A percentile compares a stretch with the other conserved stretches of the same genome.
These are phyloP conservation scores for Sicus ferrugineus DNA, from an alignment of 2,888 invertebrate genomes.

Conservation along the genomic window DNA sequence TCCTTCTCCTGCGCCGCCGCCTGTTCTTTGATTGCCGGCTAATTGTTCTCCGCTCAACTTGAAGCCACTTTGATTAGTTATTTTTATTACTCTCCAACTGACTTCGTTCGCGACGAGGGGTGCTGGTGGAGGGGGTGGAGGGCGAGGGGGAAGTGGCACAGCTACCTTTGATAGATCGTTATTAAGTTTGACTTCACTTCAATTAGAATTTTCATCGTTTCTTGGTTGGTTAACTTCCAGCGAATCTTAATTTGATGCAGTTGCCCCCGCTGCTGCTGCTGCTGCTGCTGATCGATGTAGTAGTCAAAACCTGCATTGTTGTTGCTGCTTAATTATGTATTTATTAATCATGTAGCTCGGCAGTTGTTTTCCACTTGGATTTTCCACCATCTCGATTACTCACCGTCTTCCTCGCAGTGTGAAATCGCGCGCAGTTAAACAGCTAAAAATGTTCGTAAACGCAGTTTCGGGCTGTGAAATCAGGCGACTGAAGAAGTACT, in stretches of 20 bases:
- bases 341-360: slow-evolving; percentile 13
- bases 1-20: neutral
- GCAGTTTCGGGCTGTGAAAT: too few species aligned
- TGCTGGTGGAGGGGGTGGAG: neutral
- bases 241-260: neutral
- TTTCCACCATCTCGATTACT: neutral
- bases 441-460: too few species aligned
- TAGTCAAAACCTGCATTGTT: neutral
- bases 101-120: neutral
- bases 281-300: neutral
- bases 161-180: slow-evolving; percentile 11
- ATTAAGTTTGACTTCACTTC: slow-evolving; percentile 21
- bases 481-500: too few species aligned
- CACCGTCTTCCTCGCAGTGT: slow-evolving; percentile 1
- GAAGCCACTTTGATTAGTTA: neutral
- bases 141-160: neutral
- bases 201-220: slow-evolving; percentile 21
- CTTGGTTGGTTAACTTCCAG: slow-evolving; percentile 13
- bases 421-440: slow-evolving; percentile 21
- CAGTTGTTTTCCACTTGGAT: neutral
- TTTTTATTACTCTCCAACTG: neutral
- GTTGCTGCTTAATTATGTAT: slow-evolving; percentile 11
- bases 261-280: neutral
- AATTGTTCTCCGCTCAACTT: slow-evolving; percentile 10
- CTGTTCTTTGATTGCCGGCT: neutral